These are phyloP conservation scores for Aporophyla lueneburgensis DNA, from an alignment of 2,888 invertebrate species.

Conservation along the genomic window DNA sequence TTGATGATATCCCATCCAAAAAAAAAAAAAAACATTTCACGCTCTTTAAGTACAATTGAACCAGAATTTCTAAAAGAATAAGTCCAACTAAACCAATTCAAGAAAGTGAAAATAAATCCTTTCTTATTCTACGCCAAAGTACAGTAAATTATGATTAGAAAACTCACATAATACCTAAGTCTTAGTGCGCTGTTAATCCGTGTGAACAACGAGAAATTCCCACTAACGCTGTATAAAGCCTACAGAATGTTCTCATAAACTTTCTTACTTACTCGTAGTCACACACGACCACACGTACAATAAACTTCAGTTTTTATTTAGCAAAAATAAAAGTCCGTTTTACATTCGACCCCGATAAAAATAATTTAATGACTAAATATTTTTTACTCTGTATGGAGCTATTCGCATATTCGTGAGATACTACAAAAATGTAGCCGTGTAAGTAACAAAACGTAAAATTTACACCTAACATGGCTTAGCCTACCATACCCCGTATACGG, in stretches of 20 bases:
- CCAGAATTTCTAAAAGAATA: too few relatives aligned
- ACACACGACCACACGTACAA: conserved; percentile 41
- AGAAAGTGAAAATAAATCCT: conserved; percentile 9
- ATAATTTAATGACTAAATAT: conserved; percentile 61
- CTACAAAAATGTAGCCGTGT: conserved; percentile 61
- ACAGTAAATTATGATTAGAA: conserved; percentile 52
- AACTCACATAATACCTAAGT: conserved; percentile 49
- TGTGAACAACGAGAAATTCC: conserved; percentile 58
- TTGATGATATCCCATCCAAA: too few relatives aligned
- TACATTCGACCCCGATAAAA: conserved; percentile 59
- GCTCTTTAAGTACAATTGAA: neutral
- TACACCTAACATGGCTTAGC: conserved; percentile 65
- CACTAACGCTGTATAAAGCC: conserved; percentile 52
- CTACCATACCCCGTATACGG: conserved; percentile 52
- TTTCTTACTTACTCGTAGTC: conserved; percentile 59
- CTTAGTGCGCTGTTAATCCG: conserved; percentile 51
- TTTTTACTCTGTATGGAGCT: conserved; percentile 44
- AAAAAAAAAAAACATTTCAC: too few relatives aligned
- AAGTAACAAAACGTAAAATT: conserved; percentile 71
- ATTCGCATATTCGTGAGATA: conserved; percentile 65
- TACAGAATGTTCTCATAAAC: conserved; percentile 62
- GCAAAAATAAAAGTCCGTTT: conserved; percentile 53
- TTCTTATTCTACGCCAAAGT: conserved; percentile 4
- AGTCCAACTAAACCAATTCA: neutral
- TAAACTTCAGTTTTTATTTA: conserved; percentile 59